A percentile compares a stretch with the other conserved stretches of the same genome.
Evolutionary conservation across 2,888 invertebrate species (phyloP).

Genomic region (Agrotis clavis): DNA sequence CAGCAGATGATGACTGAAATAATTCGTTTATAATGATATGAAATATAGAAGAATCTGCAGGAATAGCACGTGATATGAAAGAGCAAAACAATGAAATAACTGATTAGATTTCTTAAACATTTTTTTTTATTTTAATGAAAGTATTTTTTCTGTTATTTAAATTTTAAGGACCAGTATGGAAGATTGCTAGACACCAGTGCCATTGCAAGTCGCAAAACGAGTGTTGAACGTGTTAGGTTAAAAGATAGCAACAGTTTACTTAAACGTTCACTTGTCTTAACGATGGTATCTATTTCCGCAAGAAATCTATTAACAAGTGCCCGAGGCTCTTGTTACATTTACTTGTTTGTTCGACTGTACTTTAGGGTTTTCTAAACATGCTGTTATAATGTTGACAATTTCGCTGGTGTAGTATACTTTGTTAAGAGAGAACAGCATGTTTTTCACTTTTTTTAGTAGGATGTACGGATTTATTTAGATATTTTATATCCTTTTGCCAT

Average conservation of each 20-base stretch:
- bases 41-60: too few species aligned
- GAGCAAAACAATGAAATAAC: too few species aligned
- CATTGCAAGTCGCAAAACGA: conserved; percentile 38
- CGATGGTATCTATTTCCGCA: conserved; percentile 48
- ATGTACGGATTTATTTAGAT: too few species aligned
- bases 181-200: conserved; percentile 6
- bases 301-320: conserved; percentile 46
- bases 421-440: not conserved
- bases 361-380: conserved; percentile 22
- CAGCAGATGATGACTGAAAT: too few species aligned
- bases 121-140: too few species aligned
- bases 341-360: conserved; percentile 27
- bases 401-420: not conserved
- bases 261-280: conserved; percentile 56
- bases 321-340: conserved; percentile 38
- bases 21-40: too few species aligned
- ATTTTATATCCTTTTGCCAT: too few species aligned
- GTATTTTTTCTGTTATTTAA: too few species aligned
- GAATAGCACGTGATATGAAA: too few species aligned
- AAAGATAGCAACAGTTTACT: conserved; percentile 55
- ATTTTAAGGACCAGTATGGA: not conserved
- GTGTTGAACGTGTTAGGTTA: conserved; percentile 50
- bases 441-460: not conserved
- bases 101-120: too few species aligned
- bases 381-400: conserved; percentile 6